Conservation (phyloP, 2,797 vertebrate species). For the Sphenodon punctatus region DNA sequence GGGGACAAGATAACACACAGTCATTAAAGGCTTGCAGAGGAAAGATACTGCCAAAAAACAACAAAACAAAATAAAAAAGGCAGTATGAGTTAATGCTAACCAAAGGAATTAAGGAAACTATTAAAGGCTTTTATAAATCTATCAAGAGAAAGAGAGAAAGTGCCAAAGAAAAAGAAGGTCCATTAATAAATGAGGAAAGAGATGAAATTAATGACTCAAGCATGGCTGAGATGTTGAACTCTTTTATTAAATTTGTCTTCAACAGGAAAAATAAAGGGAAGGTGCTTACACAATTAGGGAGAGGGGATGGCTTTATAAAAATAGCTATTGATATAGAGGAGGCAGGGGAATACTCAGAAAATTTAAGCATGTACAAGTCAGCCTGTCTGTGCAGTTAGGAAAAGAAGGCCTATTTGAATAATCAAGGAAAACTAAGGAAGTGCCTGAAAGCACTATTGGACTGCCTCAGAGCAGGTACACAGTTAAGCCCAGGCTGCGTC, state of each 20-base stretch:
- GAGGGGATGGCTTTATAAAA: conserved; percentile 71
- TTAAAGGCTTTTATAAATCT: conserved; percentile 52
- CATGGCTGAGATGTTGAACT: conserved; percentile 72
- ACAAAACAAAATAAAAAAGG: no score
- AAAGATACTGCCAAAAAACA: conserved; percentile 59
- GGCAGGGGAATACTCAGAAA: conserved; percentile 59
- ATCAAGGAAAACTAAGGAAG: conserved; percentile 19
- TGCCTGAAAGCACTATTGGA: conserved; percentile 37
- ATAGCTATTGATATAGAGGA: conserved; percentile 44
- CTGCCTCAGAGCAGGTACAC: conserved; percentile 43
- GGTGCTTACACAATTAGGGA: conserved; percentile 65
- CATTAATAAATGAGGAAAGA: conserved; percentile 71
- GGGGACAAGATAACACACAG: not conserved
- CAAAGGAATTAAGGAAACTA: conserved; percentile 60
- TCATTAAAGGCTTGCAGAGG: conserved; percentile 47
- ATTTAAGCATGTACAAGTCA: conserved; percentile 30
- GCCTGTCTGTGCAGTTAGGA: conserved; percentile 67
- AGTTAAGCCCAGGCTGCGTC: no score
- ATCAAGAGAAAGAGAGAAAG: conserved; percentile 50
- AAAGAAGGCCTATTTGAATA: conserved; percentile 45
- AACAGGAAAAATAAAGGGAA: conserved; percentile 74
- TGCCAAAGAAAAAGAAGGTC: conserved; percentile 57
- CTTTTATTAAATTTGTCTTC: conserved; percentile 77
- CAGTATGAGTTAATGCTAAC: conserved; percentile 20
- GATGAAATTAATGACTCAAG: conserved; percentile 70